phyloP scores from a whole-genome alignment of 2,113 vertebrate genomes.

The Oncorhynchus kisutch region DNA sequence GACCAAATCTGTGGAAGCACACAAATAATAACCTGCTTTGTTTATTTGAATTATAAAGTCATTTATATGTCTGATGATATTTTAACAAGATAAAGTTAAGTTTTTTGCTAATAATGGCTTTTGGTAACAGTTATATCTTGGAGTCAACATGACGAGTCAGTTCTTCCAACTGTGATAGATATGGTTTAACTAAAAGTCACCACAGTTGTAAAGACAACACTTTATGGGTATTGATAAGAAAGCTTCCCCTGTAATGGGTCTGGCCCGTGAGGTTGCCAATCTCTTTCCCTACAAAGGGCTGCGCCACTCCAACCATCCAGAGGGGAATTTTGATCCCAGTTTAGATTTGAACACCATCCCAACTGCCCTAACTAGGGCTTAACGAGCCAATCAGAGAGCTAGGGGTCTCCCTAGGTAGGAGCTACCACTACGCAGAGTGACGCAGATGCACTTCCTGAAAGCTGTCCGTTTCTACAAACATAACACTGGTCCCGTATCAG shows the following conservation, averaged over 20 bases:
- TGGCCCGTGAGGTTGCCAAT: constrained; percentile 16
- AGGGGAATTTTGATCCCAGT: neutral
- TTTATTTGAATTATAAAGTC: too few relatives aligned
- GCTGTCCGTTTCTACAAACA: neutral
- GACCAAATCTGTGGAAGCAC: neutral
- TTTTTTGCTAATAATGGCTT: too few relatives aligned
- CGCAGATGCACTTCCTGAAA: constrained; percentile 47
- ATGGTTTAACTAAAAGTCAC: neutral
- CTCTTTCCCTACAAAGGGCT: constrained; percentile 13
- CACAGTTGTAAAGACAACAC: constrained; percentile 13
- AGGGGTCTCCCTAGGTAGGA: constrained; percentile 18
- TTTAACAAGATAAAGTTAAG: too few relatives aligned
- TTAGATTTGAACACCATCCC: constrained; percentile 30
- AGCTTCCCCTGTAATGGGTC: constrained; percentile 18
- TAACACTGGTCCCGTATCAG: neutral
- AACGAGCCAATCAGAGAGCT: constrained; percentile 46
- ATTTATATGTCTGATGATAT: too few relatives aligned
- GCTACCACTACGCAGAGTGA: constrained; percentile 28
- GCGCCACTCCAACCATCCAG: constrained; percentile 24
- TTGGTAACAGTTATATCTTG: too few relatives aligned
- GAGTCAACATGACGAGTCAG: too few relatives aligned
- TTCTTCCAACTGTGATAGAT: too few relatives aligned
- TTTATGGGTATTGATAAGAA: constrained; percentile 28
- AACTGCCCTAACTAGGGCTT: constrained; percentile 28
- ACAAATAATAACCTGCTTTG: too few relatives aligned